A percentile compares a stretch with the other conserved stretches of the same genome.
Evolutionary conservation across 2,797 vertebrate genomes (phyloP).

Genomic region (Myripristis jacobus): DNA sequence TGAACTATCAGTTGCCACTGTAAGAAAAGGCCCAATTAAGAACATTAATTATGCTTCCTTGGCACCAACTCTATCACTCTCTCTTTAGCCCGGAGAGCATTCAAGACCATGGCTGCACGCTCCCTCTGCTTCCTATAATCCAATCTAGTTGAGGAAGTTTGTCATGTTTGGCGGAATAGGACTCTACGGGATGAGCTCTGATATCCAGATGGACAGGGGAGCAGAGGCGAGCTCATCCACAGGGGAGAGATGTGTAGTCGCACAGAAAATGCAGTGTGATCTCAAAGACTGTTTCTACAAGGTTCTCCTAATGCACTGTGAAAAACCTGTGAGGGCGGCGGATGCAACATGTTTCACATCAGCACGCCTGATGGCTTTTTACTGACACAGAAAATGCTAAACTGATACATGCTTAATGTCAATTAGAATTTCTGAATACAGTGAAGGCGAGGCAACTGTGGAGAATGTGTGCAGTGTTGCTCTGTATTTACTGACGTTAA

Average conservation of each 20-base stretch:
- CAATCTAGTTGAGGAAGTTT: conserved; percentile 76
- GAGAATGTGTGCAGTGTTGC: conserved; percentile 37
- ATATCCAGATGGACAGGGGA: conserved; percentile 74
- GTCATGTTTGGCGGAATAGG: conserved; percentile 77
- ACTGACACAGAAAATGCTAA: conserved; percentile 68
- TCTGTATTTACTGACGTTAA: conserved; percentile 39
- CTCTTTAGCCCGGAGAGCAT: conserved; percentile 74
- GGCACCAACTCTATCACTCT: conserved; percentile 77
- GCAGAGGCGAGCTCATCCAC: conserved; percentile 66
- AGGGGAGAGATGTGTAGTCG: conserved; percentile 74
- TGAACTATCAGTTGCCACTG: conserved; percentile 75
- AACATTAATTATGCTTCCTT: conserved; percentile 82
- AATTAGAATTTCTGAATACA: conserved; percentile 62
- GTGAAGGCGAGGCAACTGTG: conserved; percentile 29
- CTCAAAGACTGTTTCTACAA: conserved; percentile 63
- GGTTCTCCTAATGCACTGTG: conserved; percentile 73
- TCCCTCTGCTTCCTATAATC: conserved; percentile 67
- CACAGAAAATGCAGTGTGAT: conserved; percentile 77
- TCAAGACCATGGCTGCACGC: conserved; percentile 57
- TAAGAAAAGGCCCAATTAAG: conserved; percentile 77
- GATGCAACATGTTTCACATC: conserved; percentile 73
- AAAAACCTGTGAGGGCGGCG: conserved; percentile 76
- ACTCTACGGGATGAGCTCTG: conserved; percentile 64
- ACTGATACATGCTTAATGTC: conserved; percentile 63
- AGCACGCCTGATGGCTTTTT: conserved; percentile 64